Conservation (phyloP, 2,888 invertebrate genomes). For the Podotricha telesiphe region DNA sequence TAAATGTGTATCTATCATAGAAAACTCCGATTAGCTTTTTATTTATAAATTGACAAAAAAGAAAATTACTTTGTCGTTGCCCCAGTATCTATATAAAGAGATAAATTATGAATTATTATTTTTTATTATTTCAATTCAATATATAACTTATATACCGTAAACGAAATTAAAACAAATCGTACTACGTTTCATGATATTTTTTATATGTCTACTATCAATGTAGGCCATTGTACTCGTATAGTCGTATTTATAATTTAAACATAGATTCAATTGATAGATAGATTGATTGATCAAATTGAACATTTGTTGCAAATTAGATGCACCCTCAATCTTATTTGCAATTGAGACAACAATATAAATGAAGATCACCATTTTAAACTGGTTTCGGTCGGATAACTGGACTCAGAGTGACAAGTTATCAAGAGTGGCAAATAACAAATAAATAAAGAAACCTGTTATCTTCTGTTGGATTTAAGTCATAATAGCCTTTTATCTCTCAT, state of each 20-base stretch:
- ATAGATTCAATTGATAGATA: neutral
- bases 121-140: too few species aligned
- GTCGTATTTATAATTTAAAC: neutral
- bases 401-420: too few species aligned
- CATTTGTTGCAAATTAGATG: neutral
- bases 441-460: neutral
- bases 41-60: neutral
- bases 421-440: neutral
- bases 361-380: slow-evolving; percentile 34
- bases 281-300: neutral
- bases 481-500: too few species aligned
- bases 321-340: neutral
- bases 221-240: neutral
- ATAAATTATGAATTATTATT: too few species aligned
- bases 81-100: too few species aligned
- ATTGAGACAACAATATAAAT: slow-evolving; percentile 32
- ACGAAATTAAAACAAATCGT: neutral
- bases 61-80: too few species aligned
- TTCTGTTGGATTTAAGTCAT: too few species aligned
- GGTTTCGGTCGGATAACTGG: slow-evolving; percentile 26
- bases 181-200: too few species aligned
- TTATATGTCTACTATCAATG: neutral
- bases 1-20: neutral
- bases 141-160: neutral
- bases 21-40: neutral